Percentiles rank a stretch among this genome's conserved stretches.
phyloP scores from a whole-genome alignment of 1,140 invertebrate species.

The Lucilia cuprina region DNA sequence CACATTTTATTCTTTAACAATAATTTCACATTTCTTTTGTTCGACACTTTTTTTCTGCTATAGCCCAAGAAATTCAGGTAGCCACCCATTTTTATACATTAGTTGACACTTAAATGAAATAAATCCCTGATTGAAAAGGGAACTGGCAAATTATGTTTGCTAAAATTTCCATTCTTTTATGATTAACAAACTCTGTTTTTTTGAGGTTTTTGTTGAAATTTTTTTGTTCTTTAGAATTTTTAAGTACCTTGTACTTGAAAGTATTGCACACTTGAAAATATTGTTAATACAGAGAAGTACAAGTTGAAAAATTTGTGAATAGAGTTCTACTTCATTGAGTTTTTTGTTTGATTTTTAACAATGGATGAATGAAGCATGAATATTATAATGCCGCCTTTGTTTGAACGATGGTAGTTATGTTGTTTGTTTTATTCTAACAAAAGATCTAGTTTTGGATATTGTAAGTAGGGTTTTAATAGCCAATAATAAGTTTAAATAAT shows the following conservation, averaged over 20 bases:
- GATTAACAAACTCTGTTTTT: neutral
- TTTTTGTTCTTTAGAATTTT: neutral
- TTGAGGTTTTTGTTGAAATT: too few species aligned
- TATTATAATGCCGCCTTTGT: neutral
- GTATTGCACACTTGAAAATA: neutral
- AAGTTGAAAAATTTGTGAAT: neutral
- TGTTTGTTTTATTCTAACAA: neutral
- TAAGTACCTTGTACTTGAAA: neutral
- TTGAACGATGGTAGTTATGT: neutral
- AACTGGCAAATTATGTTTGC: constrained; percentile 20
- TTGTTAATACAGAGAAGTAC: too few species aligned
- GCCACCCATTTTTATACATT: constrained; percentile 1
- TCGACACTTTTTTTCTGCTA: too few species aligned
- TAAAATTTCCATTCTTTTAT: constrained; percentile 1
- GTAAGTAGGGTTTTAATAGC: neutral
- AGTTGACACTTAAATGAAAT: neutral
- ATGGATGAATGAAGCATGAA: neutral
- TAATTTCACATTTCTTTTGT: too few species aligned
- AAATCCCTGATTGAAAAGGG: neutral
- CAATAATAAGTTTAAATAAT: neutral
- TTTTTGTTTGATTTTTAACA: neutral
- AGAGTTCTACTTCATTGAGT: neutral
- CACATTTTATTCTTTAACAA: too few species aligned
- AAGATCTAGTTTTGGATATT: neutral
- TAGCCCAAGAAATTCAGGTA: neutral